A percentile compares a stretch with the other conserved stretches of the same genome.
These are phyloP conservation scores for Acrocyrtus sp. DNA, from an alignment of 2,888 invertebrate genomes.

Conservation along the genomic window DNA sequence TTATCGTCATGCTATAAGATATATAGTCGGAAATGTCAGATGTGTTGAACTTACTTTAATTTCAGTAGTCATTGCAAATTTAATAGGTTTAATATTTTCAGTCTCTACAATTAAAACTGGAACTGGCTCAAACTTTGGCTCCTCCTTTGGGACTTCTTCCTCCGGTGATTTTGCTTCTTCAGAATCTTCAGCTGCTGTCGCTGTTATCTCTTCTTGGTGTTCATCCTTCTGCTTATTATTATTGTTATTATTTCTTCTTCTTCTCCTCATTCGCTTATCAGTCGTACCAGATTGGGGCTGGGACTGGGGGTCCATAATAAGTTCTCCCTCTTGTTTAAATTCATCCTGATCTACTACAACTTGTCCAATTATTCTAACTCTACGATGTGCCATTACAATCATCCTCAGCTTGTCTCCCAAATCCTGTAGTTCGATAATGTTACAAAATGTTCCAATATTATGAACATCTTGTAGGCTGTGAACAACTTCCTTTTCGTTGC, in stretches of 20 bases:
- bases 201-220: slow-evolving; percentile 8
- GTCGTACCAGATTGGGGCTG: too few species aligned
- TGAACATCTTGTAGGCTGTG: slow-evolving; percentile 86
- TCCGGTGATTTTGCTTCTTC: slow-evolving; percentile 36
- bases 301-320: slow-evolving; percentile 70
- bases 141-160: slow-evolving; percentile 32
- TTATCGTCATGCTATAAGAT: neutral
- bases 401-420: slow-evolving; percentile 88
- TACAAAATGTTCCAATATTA: slow-evolving; percentile 93
- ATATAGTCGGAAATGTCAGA: neutral
- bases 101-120: slow-evolving; percentile 91
- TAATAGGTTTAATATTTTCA: slow-evolving; percentile 89
- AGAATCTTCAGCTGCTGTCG: slow-evolving; percentile 4
- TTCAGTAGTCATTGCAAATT: slow-evolving; percentile 91
- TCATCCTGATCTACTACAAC: slow-evolving; percentile 74
- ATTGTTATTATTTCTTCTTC: slow-evolving; percentile 57
- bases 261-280: slow-evolving; percentile 60
- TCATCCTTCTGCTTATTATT: slow-evolving; percentile 16
- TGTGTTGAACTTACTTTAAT: slow-evolving; percentile 75
- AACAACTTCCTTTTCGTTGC: slow-evolving; percentile 87
- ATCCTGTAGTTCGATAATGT: slow-evolving; percentile 97
- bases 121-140: slow-evolving; percentile 57
- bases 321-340: slow-evolving; percentile 65
- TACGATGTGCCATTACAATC: slow-evolving; percentile 93
- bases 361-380: slow-evolving; percentile 84